A percentile compares a stretch with the other conserved stretches of the same genome.
These are phyloP conservation scores for Henricia sp. DNA, from an alignment of 53 echinoderm and acorn worm species.

Conservation along the genomic window DNA sequence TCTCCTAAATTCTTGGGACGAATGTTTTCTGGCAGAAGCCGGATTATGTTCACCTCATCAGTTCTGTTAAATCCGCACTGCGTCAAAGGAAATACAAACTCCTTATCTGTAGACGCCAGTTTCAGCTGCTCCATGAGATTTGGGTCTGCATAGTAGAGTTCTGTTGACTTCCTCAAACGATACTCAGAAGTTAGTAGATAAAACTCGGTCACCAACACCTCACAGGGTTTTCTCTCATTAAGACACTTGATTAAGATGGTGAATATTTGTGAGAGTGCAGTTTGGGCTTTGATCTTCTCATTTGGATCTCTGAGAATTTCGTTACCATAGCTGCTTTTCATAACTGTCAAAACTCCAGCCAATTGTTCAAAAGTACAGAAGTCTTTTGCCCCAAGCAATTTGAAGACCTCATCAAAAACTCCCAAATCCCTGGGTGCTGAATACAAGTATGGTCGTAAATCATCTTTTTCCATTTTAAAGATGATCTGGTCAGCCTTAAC, in stretches of 20 bases:
- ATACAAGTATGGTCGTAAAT: constrained; percentile 52
- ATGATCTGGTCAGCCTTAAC: constrained; percentile 50
- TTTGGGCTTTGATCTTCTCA: no score
- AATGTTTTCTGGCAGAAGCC: constrained; percentile 3
- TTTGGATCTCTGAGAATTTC: no score
- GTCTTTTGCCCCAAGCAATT: constrained; percentile 30
- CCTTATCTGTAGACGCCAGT: background rate
- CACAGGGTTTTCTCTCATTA: no score
- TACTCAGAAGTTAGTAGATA: constrained; percentile 22
- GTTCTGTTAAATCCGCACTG: background rate
- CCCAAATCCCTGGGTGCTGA: constrained; percentile 32
- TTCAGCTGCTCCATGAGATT: constrained; percentile 6
- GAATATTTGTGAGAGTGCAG: no score
- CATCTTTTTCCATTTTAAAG: background rate
- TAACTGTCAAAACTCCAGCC: constrained; percentile 26
- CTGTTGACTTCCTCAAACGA: constrained; percentile 12
- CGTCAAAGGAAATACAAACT: constrained; percentile 40
- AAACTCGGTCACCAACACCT: constrained; percentile 33
- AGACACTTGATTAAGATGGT: no score
- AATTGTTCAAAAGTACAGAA: constrained; percentile 47
- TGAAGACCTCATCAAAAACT: constrained; percentile 24
- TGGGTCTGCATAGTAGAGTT: constrained; percentile 46
- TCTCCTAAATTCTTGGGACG: constrained; percentile 40
- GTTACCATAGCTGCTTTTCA: constrained; percentile 11
- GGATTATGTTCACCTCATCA: constrained; percentile 15